Conservation (phyloP, 2,888 invertebrate species). For the Agonopterix subpropinquella region DNA sequence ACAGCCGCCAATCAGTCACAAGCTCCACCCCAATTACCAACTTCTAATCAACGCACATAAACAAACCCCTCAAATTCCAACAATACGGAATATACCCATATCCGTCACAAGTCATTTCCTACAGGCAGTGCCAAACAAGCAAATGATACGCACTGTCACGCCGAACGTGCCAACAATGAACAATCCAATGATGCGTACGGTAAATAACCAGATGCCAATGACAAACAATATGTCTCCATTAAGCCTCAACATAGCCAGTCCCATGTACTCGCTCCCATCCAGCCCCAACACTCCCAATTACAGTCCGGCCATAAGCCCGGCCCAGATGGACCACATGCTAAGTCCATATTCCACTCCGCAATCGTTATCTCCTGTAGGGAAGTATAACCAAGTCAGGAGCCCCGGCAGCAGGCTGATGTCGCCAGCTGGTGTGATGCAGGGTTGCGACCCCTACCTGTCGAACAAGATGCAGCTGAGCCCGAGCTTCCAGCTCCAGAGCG, state of each 20-base stretch:
- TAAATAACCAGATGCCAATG: conserved; percentile 9
- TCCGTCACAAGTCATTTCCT: conserved; percentile 47
- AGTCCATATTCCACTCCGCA: conserved; percentile 61
- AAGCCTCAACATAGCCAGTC: conserved; percentile 49
- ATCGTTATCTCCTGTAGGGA: conserved; percentile 53
- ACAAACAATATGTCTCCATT: conserved; percentile 48
- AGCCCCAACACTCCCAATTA: conserved; percentile 48
- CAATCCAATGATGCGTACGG: conserved; percentile 21
- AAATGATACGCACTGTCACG: conserved; percentile 28
- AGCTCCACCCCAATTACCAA: conserved; percentile 34
- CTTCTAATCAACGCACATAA: conserved; percentile 32
- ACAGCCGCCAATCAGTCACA: conserved; percentile 24
- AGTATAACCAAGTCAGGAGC: conserved; percentile 36
- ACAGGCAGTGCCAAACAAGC: conserved; percentile 36
- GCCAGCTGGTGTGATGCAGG: conserved; percentile 42
- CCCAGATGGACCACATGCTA: conserved; percentile 42
- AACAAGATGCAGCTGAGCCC: conserved; percentile 64
- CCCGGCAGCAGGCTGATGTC: conserved; percentile 44
- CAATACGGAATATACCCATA: conserved; percentile 34
- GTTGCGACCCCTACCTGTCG: conserved; percentile 56
- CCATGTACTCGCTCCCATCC: conserved; percentile 53
- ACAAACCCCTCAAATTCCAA: conserved; percentile 18
- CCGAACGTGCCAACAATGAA: conserved; percentile 9
- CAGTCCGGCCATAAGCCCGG: conserved; percentile 59
- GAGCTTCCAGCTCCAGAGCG: conserved; percentile 32